These are phyloP conservation scores for Sitophilus oryzae DNA, from an alignment of 1,140 invertebrate genomes.

Conservation along the genomic window DNA sequence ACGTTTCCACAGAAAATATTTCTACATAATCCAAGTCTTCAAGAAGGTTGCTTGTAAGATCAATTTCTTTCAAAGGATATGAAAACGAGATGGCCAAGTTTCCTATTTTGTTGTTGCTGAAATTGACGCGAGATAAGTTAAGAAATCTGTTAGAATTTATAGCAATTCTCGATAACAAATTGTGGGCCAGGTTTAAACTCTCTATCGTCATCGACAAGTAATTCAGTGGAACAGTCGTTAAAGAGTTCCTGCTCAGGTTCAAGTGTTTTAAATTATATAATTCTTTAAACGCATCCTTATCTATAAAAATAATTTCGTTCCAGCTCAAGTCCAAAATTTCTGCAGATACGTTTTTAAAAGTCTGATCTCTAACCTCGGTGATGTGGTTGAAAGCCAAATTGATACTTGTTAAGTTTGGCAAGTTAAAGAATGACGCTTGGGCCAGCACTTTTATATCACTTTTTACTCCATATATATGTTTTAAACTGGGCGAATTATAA, in stretches of 20 bases:
- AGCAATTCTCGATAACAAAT: neutral
- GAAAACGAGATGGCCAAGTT: neutral
- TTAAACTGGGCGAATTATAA: neutral
- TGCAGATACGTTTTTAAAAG: conserved; percentile 5
- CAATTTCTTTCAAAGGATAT: conserved; percentile 1
- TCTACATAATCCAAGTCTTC: conserved; percentile 3
- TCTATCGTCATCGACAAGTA: neutral
- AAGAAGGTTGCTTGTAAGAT: neutral
- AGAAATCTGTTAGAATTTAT: conserved; percentile 2
- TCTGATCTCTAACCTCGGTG: neutral
- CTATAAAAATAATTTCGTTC: conserved; percentile 6
- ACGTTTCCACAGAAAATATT: neutral
- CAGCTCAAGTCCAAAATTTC: conserved; percentile 9
- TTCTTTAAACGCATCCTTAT: neutral
- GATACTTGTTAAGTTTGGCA: conserved; percentile 7
- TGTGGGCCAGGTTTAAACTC: conserved; percentile 1
- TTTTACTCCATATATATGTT: conserved; percentile 7
- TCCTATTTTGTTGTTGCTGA: conserved; percentile 3
- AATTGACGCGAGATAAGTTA: neutral
- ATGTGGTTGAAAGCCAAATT: neutral
- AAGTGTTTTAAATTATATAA: neutral
- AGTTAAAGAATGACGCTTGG: neutral
- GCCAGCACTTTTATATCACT: conserved; percentile 6
- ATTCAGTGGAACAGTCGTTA: neutral
- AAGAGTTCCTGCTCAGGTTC: conserved; percentile 4